Percentiles rank a stretch among this genome's conserved stretches.
phyloP scores from a whole-genome alignment of 2,113 vertebrate species.

The Cercopithecus mona region DNA sequence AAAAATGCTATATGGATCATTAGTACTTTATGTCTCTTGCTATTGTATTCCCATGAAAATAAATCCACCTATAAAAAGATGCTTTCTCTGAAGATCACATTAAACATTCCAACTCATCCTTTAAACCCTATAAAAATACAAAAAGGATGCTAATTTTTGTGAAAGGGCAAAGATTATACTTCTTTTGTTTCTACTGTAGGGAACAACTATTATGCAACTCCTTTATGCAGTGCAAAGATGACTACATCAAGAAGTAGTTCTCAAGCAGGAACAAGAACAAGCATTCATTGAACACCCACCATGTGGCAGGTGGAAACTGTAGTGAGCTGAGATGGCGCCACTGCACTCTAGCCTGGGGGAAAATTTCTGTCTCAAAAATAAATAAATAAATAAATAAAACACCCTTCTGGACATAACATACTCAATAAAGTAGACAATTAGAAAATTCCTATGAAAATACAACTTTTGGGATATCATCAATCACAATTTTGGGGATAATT shows the following conservation, averaged over 20 bases:
- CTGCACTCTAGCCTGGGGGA: too few species aligned
- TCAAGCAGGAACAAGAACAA: not conserved
- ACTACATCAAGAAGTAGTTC: not conserved
- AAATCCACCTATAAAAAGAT: conserved; percentile 21
- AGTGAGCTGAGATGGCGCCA: too few species aligned
- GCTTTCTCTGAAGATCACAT: not conserved
- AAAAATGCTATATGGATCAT: not conserved
- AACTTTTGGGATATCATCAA: not conserved
- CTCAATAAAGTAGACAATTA: not conserved
- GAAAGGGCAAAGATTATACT: not conserved
- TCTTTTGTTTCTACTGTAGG: not conserved
- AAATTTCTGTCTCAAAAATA: too few species aligned
- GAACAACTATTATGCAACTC: not conserved
- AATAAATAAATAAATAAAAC: not conserved
- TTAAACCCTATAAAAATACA: not conserved
- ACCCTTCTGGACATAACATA: not conserved
- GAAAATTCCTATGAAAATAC: not conserved
- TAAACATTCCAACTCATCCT: not conserved
- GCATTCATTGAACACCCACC: not conserved
- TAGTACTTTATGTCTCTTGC: not conserved
- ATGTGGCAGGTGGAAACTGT: not conserved
- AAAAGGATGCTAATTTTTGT: not conserved
- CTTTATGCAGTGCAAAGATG: not conserved
- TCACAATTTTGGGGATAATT: not conserved
- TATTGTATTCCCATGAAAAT: not conserved